Conservation (phyloP, 2,113 vertebrate genomes). For the Emydocephalus ijimae region DNA sequence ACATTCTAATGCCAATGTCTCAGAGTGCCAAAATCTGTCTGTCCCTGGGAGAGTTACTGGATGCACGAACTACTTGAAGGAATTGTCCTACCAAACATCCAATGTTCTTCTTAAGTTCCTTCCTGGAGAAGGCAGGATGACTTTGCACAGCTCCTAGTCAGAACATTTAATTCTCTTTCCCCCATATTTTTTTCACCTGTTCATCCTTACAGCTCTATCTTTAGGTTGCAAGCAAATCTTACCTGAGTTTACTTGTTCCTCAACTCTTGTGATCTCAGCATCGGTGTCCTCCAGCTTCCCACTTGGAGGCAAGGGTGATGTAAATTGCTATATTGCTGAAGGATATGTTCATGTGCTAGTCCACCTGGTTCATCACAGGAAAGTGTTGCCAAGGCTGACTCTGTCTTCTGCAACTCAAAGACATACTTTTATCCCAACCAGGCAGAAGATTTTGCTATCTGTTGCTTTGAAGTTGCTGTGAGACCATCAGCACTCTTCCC, state of each 20-base stretch:
- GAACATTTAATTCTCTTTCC: neutral
- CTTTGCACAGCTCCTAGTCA: neutral
- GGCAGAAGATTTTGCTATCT: neutral
- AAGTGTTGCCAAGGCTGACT: neutral
- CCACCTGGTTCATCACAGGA: neutral
- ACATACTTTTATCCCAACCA: neutral
- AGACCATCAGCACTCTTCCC: neutral
- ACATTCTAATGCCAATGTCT: neutral
- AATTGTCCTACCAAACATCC: neutral
- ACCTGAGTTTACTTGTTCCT: neutral
- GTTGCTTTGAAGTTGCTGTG: neutral
- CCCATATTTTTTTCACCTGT: neutral
- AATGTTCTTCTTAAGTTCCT: neutral
- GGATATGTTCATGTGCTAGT: neutral
- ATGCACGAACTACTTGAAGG: neutral
- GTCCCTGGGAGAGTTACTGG: neutral
- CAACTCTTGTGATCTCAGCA: neutral
- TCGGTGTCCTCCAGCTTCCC: neutral
- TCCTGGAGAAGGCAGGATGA: neutral
- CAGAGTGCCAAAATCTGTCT: neutral
- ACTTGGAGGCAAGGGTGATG: neutral
- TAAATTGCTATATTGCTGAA: neutral
- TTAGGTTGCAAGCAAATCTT: neutral
- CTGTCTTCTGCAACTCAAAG: neutral
- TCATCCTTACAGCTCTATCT: neutral